Base-by-base conservation (phyloP, 2,113 vertebrate species). In the Lagopus muta region DNA sequence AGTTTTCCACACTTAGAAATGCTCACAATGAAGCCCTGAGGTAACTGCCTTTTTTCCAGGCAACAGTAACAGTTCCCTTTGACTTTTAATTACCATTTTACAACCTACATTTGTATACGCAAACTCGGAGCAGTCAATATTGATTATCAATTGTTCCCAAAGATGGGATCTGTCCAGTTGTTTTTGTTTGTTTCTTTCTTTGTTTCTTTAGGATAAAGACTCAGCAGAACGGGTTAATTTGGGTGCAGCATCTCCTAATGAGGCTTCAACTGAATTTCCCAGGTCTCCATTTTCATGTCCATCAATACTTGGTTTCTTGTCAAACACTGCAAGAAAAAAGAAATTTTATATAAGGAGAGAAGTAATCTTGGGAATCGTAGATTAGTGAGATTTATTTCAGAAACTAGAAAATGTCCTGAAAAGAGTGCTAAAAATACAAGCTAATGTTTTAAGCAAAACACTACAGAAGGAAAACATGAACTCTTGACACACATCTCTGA, bases 271-370 rank as follows among this genome's bases (percentile, higher is more conserved):
- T n/a, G 98, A 98, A 93, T 98, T 95, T 54, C 98, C 98, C 25
- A 98, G 94, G 84, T 99, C 98, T 95, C 98, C 98, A 40, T 99
- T 99, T 98, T 99, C 98, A 86, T 98, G 97, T 78, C 98, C 95
- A 58, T 98, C 98, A 84, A 97, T 97, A 93, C 97, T 97, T 55
- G 98, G 92, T 93, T 99, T 99, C 97, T 99, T 99, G 96, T 98
- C 98, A 97, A 98, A 98, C 58, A 98, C 99, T 99, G 93, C 48
- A 97, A 97, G 64, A 78, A 89, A 96, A 82, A 81, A 93, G 38
- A 92, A 40, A 69, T 43, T 38, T 62, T 78, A 83, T 90, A 91
- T 86, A 92, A 94, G 19, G 36, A 76, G 73, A 72, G 58, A 79
- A 86, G 45, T 4, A 82, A 58, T 69, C 57, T 73, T 55, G 40